Conservation (phyloP, 2,113 vertebrate genomes). For the rat (Rattus norvegicus) region DNA sequence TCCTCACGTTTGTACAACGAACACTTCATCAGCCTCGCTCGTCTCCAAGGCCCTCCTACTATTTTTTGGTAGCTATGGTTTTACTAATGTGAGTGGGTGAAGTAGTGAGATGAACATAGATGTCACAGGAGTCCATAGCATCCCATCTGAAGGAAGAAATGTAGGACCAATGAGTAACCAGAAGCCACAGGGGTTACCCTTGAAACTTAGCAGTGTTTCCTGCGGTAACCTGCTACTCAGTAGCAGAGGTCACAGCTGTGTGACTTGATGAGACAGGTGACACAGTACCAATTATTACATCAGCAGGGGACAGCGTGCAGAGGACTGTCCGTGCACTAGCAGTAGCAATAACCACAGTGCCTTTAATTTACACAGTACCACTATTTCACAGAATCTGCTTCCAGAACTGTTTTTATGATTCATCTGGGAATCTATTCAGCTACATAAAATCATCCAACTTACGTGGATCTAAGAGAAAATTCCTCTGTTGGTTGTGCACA, state of each 20-base stretch:
- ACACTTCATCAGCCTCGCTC: neutral
- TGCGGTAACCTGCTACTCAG: neutral
- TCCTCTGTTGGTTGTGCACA: neutral
- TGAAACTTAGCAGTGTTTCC: conserved; percentile 35
- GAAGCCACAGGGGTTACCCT: neutral
- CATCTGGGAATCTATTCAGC: conserved; percentile 17
- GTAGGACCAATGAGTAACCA: conserved; percentile 46
- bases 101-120: conserved; percentile 15
- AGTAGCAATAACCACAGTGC: neutral
- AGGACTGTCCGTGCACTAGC: neutral
- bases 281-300: conserved; percentile 3
- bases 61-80: neutral
- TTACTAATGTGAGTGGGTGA: conserved; percentile 13
- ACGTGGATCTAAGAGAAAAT: neutral
- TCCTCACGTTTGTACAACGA: neutral
- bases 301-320: neutral
- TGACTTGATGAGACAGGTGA: neutral
- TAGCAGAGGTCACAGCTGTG: neutral
- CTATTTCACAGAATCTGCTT: conserved; percentile 44
- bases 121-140: neutral
- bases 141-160: conserved; percentile 10
- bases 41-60: neutral
- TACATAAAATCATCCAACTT: conserved; percentile 44
- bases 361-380: conserved; percentile 15
- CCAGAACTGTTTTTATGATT: conserved; percentile 31